Evolutionary conservation across 2,888 invertebrate species (phyloP), one percentile per base, ranked within the genome.

Genomic region (Nomada hirtipes): DNA sequence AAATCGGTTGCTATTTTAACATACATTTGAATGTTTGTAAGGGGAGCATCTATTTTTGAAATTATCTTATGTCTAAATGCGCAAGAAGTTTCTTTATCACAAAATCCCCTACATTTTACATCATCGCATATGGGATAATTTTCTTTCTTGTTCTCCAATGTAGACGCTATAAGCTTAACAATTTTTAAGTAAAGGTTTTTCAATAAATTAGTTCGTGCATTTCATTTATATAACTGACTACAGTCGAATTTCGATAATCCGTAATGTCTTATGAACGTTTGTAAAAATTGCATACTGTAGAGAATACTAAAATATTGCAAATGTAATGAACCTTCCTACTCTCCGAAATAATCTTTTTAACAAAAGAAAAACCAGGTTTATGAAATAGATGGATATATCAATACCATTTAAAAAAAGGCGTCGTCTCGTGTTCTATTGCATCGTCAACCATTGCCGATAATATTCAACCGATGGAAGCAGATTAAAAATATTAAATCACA

Each of bases 81-180:
- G 88, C 97, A 97, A 60, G 94, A 93, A 89, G 94, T 94, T 67
- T 93, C 92, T 82, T 95, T 94, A 2, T 94, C 94, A 90, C 97
- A 97, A 73, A 94, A 94, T 7, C 97, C 97, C 86, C 96, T 95
- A 44, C 95, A 94, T 79, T 97, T 95, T 4, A 97, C 88, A 75
- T 94, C 95, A 23, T 95, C 94, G 90, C 97, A 97, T 15, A 97
- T 89, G 0, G 95, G 94, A 42, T 95, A 95, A 10, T 89, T 85
- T 15, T 94, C 91, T 85, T 95, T 95, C 84, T 94, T 94, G 61
- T 93, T 90, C 83, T 93, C 92, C 83, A 91, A 88, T 76, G 81
- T 82, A 73, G 88, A 75, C 71, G 87, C 85, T 29, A 91, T 89
- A 57, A 76, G 79, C 89, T 91, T 75, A 65, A 89, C 81, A 61